A percentile compares a stretch with the other conserved stretches of the same genome.
These are phyloP conservation scores for Vulpes ferrilata DNA, from an alignment of 2,113 vertebrate genomes.

Conservation along the genomic window DNA sequence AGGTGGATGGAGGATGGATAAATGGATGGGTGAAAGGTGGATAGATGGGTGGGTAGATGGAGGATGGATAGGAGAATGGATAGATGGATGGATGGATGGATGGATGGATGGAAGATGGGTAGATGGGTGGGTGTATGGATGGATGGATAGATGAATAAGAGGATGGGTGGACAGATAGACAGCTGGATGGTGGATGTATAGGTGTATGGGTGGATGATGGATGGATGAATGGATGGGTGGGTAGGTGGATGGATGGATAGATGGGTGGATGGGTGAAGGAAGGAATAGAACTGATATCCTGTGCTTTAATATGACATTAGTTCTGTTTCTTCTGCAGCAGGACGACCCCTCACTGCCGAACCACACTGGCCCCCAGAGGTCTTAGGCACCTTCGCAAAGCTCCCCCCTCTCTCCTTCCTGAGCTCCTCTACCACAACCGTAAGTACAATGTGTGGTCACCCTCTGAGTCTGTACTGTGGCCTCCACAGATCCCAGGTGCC, in stretches of 20 bases:
- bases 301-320: not conserved
- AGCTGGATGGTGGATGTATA: too few relatives aligned
- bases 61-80: rapidly evolving
- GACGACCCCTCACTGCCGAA: not conserved
- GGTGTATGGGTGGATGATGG: too few relatives aligned
- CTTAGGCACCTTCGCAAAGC: not conserved
- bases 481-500: not conserved
- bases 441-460: too few relatives aligned
- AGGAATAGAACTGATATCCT: not conserved
- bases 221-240: too few relatives aligned
- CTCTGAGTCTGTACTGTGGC: not conserved
- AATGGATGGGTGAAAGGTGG: too few relatives aligned
- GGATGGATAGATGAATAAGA: not conserved
- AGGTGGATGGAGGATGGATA: not conserved
- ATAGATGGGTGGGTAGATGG: too few relatives aligned
- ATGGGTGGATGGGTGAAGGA: not conserved
- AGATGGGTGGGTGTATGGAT: rapidly evolving
- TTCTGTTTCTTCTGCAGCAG: not conserved
- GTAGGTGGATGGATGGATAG: not conserved
- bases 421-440: not conserved
- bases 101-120: too few relatives aligned
- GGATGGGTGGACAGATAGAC: rapidly evolving
- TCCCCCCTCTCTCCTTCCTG: too few relatives aligned
- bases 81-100: rapidly evolving
- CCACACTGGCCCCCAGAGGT: too few relatives aligned